These are phyloP conservation scores for Pteropus rufus DNA, from an alignment of 2,797 vertebrate genomes.

Conservation along the genomic window DNA sequence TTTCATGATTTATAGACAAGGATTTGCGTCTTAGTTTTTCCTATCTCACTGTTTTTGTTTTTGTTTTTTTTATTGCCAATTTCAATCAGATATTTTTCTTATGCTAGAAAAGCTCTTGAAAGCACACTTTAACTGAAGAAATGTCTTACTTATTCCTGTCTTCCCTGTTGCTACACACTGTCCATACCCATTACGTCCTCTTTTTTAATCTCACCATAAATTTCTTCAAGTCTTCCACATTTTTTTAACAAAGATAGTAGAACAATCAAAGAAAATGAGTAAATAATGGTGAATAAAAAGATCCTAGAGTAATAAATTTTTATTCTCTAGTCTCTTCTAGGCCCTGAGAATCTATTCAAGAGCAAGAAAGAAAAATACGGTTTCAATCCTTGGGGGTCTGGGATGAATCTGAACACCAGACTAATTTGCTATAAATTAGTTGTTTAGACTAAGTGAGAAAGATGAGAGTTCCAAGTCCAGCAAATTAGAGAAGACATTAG, in stretches of 20 bases:
- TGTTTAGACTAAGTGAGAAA: slow-evolving; percentile 14
- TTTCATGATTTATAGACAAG: not conserved
- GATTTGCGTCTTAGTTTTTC: not conserved
- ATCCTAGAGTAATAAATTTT: not conserved
- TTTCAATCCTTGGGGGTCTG: not conserved
- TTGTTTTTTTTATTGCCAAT: not conserved
- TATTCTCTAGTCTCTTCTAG: not conserved
- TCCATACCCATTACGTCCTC: not conserved
- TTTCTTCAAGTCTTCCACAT: not conserved
- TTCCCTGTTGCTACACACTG: not conserved
- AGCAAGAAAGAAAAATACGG: slow-evolving; percentile 18
- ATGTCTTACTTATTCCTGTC: not conserved
- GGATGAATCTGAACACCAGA: slow-evolving; percentile 10
- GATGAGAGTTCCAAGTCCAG: not conserved
- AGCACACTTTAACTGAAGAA: not conserved
- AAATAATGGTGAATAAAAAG: not conserved
- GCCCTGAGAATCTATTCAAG: not conserved
- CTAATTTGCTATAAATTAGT: slow-evolving; percentile 27
- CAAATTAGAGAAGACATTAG: slow-evolving; percentile 18
- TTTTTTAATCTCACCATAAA: slow-evolving; percentile 19
- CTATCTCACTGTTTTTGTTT: not conserved
- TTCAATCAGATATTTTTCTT: not conserved
- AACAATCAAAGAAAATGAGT: not conserved
- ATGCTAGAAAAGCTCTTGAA: not conserved
- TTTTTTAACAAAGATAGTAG: not conserved